Evolutionary conservation across 2,797 vertebrate genomes (phyloP), one percentile per base, ranked within the genome.

Genomic region (Trachops cirrhosus): DNA sequence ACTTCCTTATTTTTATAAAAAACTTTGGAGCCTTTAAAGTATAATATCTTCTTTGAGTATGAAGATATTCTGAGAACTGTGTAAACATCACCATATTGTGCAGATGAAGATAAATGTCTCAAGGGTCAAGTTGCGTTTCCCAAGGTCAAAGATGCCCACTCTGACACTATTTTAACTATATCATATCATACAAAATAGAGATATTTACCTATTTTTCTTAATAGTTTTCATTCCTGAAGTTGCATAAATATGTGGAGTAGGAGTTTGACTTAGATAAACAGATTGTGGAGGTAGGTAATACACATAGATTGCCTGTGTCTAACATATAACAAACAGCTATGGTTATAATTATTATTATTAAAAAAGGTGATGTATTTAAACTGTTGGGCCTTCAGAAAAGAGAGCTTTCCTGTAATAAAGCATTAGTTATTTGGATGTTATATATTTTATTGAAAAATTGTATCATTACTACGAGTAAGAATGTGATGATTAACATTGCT

Each of bases 401-500:
- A 87, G 52, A 70, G 8, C 11, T 67, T 75, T 93, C 9, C 19
- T 73, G n/a, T 15, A 89, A 93, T 64, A 89, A 94, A 39, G 9
- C 32, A 59, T 79, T 84, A 46, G 41, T 83, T 79, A 86, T 91
- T 46, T 87, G 6, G 24, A 96, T 90, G 10, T n/a, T 75, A 70
- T 8, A 26, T 21, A 9, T 77, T 83, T 79, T 46, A 18, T 83
- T 75, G 22, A 70, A 92, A 94, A 92, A 37, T 41, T 71, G 11
- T 68, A 50, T 83, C 14, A 46, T 71, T 50, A 77, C 52, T 84
- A 15, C 29, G 50, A 84, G 32, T 48, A 73, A 77, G 15, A 86
- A 91, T 39, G n/a, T 96, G n/a, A 74, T 93, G 57, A 85, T 89
- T 86, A 91, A 18, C 52, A 70, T 54, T 86, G 41, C 12, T 80